Base-by-base conservation (phyloP, 2,888 invertebrate genomes). In the Capitulum mitella region DNA sequence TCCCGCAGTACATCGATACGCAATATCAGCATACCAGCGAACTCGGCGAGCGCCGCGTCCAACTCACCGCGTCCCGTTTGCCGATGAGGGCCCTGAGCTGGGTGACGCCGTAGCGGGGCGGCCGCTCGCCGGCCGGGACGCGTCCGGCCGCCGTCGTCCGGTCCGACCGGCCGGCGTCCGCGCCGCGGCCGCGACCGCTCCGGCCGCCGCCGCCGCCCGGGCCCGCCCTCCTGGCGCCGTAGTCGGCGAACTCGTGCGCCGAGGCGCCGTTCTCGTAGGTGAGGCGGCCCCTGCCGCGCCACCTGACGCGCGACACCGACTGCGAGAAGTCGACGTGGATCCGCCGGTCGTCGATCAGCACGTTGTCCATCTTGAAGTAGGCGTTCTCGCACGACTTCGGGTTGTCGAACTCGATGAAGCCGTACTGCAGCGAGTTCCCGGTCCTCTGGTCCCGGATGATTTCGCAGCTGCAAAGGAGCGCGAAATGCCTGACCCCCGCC, bases 321-420 rank as follows among this genome's bases (percentile, higher is more conserved):
- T 99, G 99, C 82, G 97, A 98, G 87, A 99, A 99, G 87, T 99
- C 99, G 0, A 99, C 99, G 87, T 99, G 99, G 84, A 99, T 99
- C 82, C 99, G 89, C 43, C 99, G 89, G 85, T 99, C 99, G 87
- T 99, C 99, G 83, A 99, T 99, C 12, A 99, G 88, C 0, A 99
- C 98, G 88, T 99, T 99, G 85, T 98, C 98, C 99, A 99, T 99
- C 88, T 99, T 99, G 84, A 99, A 97, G 86, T 95, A 99, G 0
- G 99, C 99, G 83, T 94, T 93, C 87, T 99, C 99, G 87, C 99
- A 99, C 0, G 94, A 90, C 84, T 94, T 93, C 82, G 91, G 90
- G 78, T 96, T 92, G 81, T 92, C 93, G 88, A 98, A 99, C 86
- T 99, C 99, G 80, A 99, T 94, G 85, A 99, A 99, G 0, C 98